Conservation (phyloP, 1,140 invertebrate genomes). For the Drosophila baimaii region DNA sequence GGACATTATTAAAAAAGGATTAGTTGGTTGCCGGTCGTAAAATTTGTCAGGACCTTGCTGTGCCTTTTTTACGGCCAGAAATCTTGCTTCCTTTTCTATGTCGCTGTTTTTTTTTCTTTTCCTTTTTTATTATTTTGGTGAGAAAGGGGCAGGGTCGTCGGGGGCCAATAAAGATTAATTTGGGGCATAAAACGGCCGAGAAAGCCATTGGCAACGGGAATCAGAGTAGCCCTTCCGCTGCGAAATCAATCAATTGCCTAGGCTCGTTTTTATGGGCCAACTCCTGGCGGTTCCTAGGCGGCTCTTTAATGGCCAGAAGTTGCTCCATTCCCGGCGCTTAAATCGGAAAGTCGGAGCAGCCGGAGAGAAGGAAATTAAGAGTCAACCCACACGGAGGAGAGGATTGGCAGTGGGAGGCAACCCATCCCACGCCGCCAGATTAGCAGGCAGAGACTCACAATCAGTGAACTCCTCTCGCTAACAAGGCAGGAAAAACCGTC, state of each 20-base stretch:
- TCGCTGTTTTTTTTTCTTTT: background rate
- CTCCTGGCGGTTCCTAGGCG: slow-evolving; percentile 2
- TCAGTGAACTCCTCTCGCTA: slow-evolving; percentile 50
- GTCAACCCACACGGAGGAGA: slow-evolving; percentile 46
- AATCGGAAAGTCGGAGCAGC: slow-evolving; percentile 6
- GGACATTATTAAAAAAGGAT: slow-evolving; percentile 62
- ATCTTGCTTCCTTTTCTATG: background rate
- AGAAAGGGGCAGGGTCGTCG: background rate
- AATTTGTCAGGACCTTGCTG: slow-evolving; percentile 41
- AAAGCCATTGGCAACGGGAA: slow-evolving; percentile 22
- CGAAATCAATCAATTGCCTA: slow-evolving; percentile 53
- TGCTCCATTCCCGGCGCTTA: slow-evolving; percentile 35
- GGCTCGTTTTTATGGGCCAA: slow-evolving; percentile 35
- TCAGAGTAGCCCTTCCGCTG: slow-evolving; percentile 17
- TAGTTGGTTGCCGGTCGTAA: slow-evolving; percentile 58
- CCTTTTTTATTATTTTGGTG: too few relatives aligned
- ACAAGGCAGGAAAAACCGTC: slow-evolving; percentile 35
- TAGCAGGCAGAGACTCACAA: slow-evolving; percentile 51
- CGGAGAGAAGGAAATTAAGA: slow-evolving; percentile 50
- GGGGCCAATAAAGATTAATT: slow-evolving; percentile 45
- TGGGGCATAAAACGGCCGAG: slow-evolving; percentile 33
- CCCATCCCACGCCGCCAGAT: slow-evolving; percentile 36
- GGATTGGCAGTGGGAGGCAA: slow-evolving; percentile 10
- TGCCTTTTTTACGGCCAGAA: slow-evolving; percentile 34
- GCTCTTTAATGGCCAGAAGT: slow-evolving; percentile 45